These are phyloP conservation scores for Portevinia maculata DNA, from an alignment of 2,888 invertebrate genomes.

Conservation along the genomic window DNA sequence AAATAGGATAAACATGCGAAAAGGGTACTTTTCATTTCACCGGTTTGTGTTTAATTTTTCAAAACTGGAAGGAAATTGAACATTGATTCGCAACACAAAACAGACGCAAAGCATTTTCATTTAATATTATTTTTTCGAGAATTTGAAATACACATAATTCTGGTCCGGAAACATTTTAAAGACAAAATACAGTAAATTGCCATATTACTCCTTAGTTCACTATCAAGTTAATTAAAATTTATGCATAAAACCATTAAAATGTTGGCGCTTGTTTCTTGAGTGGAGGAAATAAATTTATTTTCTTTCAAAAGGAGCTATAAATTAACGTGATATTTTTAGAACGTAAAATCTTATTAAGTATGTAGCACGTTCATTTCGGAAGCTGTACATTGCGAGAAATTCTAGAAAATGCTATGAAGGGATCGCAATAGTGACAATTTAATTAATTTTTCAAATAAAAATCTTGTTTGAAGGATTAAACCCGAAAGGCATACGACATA, in stretches of 20 bases:
- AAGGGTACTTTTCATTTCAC: neutral
- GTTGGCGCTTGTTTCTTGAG: neutral
- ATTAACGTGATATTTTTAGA: conserved; percentile 7
- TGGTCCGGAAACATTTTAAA: neutral
- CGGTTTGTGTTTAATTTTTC: conserved; percentile 26
- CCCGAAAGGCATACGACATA: too few species aligned
- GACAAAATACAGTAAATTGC: conserved; percentile 17
- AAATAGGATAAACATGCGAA: conserved; percentile 16
- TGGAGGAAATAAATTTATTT: conserved; percentile 5
- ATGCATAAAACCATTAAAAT: conserved; percentile 42
- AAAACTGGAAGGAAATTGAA: conserved; percentile 34
- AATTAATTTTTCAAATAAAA: too few species aligned
- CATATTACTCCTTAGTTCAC: conserved; percentile 31
- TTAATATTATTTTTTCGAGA: conserved; percentile 13
- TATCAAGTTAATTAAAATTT: conserved; percentile 45
- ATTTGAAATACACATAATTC: conserved; percentile 15
- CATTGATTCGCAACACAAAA: conserved; percentile 38
- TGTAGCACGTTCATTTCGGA: neutral
- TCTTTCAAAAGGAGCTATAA: conserved; percentile 2
- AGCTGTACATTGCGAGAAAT: neutral
- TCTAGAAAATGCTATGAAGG: neutral
- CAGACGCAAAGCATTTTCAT: conserved; percentile 36
- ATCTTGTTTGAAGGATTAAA: too few species aligned
- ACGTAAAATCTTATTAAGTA: neutral
- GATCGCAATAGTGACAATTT: too few species aligned